Evolutionary conservation across 2,113 vertebrate species (phyloP).

Genomic region (Hyperoodon ampullatus): DNA sequence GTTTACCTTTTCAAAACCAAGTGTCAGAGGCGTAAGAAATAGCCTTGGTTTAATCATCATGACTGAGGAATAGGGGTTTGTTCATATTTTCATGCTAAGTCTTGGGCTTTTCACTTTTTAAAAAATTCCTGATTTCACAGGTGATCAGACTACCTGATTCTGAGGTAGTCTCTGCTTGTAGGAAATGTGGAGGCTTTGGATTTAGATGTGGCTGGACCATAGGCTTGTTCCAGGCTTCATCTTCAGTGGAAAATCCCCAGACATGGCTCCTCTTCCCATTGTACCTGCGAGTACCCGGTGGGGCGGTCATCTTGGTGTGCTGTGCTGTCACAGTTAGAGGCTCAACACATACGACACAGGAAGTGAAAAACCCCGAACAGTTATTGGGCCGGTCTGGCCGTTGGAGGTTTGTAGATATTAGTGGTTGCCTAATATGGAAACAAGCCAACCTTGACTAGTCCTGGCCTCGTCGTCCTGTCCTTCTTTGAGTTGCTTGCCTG

Average conservation of each 20-base stretch:
- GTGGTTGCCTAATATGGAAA: slow-evolving; percentile 3
- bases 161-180: background rate
- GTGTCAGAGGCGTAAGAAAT: background rate
- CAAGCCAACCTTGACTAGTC: background rate
- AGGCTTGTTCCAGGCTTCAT: background rate
- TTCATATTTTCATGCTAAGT: background rate
- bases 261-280: background rate
- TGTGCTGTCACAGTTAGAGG: background rate
- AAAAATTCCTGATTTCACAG: background rate
- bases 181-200: background rate
- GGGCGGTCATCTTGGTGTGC: background rate
- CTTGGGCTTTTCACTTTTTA: background rate
- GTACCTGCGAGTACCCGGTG: fast-evolving
- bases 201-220: background rate
- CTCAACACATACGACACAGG: background rate
- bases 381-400: background rate
- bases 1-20: slow-evolving; percentile 17
- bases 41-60: background rate
- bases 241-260: background rate
- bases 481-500: background rate
- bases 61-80: background rate
- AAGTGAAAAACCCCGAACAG: slow-evolving; percentile 52
- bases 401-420: background rate
- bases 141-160: background rate
- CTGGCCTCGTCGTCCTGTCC: background rate